A percentile compares a stretch with the other conserved stretches of the same genome.
Conservation (phyloP, 2,888 invertebrate species). For the Rhagophthalmus giganteus region DNA sequence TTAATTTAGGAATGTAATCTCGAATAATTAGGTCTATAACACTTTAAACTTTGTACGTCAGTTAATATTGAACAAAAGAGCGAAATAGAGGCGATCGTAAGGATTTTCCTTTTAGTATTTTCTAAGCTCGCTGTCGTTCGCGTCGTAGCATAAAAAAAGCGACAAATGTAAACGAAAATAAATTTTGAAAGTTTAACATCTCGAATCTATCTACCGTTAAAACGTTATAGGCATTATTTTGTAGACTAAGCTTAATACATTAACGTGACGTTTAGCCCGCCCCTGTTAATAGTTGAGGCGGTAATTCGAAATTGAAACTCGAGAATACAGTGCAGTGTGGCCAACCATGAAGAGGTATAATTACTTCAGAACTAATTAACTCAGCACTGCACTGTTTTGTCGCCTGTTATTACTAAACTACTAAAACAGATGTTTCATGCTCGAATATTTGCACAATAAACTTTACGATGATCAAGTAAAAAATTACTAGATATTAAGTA, state of each 20-base stretch:
- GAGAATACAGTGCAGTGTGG: slow-evolving; percentile 46
- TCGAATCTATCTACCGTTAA: neutral
- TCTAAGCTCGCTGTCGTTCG: too few species aligned
- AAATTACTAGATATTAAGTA: too few species aligned
- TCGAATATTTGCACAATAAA: slow-evolving; percentile 21
- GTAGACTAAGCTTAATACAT: slow-evolving; percentile 15
- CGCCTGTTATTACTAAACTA: slow-evolving; percentile 38
- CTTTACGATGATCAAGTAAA: slow-evolving; percentile 3
- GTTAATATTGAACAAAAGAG: slow-evolving; percentile 23
- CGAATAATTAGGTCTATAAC: slow-evolving; percentile 29
- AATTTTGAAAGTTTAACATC: neutral
- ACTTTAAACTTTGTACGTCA: slow-evolving; percentile 22
- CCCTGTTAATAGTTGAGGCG: slow-evolving; percentile 32
- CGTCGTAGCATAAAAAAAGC: too few species aligned
- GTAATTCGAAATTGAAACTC: slow-evolving; percentile 44
- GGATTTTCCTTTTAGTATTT: too few species aligned
- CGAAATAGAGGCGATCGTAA: too few species aligned
- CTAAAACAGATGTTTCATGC: slow-evolving; percentile 35
- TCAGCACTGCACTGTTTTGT: slow-evolving; percentile 43
- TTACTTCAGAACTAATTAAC: slow-evolving; percentile 52
- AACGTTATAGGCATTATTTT: slow-evolving; percentile 6
- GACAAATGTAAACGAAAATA: neutral
- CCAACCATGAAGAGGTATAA: slow-evolving; percentile 49
- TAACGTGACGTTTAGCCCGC: slow-evolving; percentile 25
- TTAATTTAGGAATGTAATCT: slow-evolving; percentile 35